phyloP scores from a whole-genome alignment of 2,888 invertebrate species.

The Melieria crassipennis region DNA sequence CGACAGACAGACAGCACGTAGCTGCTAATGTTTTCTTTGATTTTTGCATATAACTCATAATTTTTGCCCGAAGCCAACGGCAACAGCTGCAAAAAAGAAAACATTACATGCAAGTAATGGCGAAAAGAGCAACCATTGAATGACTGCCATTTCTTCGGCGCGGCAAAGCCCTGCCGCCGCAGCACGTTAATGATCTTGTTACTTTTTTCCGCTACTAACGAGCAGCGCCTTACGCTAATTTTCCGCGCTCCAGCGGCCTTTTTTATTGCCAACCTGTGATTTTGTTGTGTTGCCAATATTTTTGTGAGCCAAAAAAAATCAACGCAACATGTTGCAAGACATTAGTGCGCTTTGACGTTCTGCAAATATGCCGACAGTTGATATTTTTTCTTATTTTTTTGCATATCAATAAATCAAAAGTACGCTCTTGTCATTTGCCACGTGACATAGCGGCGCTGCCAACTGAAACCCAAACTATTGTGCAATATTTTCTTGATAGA shows the following conservation, averaged over 20 bases:
- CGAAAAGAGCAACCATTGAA: neutral
- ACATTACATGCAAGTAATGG: neutral
- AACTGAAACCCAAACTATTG: too few species aligned
- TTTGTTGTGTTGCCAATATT: too few species aligned
- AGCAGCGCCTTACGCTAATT: slow-evolving; percentile 49
- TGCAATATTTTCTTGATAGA: too few species aligned
- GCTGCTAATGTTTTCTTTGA: slow-evolving; percentile 54
- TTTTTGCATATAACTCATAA: slow-evolving; percentile 53
- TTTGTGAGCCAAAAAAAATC: too few species aligned
- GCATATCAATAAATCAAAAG: too few species aligned
- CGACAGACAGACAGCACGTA: slow-evolving; percentile 14
- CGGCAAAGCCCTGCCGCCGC: slow-evolving; percentile 7
- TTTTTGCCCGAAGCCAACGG: slow-evolving; percentile 47
- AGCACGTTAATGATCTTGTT: slow-evolving; percentile 59
- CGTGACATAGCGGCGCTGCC: too few species aligned
- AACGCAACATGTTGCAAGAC: too few species aligned
- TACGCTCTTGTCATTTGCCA: too few species aligned
- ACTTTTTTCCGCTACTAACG: slow-evolving; percentile 51
- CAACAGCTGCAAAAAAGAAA: slow-evolving; percentile 30
- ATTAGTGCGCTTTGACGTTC: too few species aligned
- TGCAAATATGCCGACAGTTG: too few species aligned
- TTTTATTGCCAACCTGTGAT: too few species aligned
- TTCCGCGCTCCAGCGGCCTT: slow-evolving; percentile 8
- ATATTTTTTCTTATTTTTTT: too few species aligned
- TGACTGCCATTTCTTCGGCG: slow-evolving; percentile 8